Evolutionary conservation across 2,797 vertebrate species (phyloP).

Genomic region (Jordanella pulchra): DNA sequence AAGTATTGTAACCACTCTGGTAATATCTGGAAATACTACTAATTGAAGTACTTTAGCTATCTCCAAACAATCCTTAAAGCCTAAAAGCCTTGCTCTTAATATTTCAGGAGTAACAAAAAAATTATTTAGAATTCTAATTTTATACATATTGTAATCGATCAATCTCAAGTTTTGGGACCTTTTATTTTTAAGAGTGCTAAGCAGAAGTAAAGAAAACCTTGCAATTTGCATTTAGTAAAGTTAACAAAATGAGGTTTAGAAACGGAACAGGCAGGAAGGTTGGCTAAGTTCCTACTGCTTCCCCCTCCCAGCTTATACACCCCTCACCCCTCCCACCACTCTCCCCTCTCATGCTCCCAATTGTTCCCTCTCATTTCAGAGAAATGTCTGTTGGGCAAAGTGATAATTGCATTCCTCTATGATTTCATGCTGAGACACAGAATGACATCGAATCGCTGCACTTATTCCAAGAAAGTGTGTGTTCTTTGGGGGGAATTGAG

Average conservation of each 20-base stretch:
- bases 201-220: constrained; percentile 23
- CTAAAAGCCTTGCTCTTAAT: background rate
- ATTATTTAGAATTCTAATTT: background rate
- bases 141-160: background rate
- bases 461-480: constrained; percentile 62
- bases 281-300: constrained; percentile 36
- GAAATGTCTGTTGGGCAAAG: constrained; percentile 65
- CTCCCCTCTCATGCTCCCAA: constrained; percentile 43
- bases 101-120: background rate
- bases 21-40: too few species aligned
- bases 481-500: constrained; percentile 68
- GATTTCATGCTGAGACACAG: constrained; percentile 73
- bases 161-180: constrained; percentile 43
- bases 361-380: constrained; percentile 63
- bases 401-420: constrained; percentile 79
- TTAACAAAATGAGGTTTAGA: constrained; percentile 41
- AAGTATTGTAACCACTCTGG: too few species aligned
- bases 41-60: too few species aligned
- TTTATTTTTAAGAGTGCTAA: constrained; percentile 29
- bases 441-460: constrained; percentile 61
- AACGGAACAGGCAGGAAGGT: constrained; percentile 34
- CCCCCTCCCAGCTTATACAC: constrained; percentile 20
- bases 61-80: too few species aligned
- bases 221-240: constrained; percentile 18
- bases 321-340: constrained; percentile 13